These are phyloP conservation scores for Anastatus disparis DNA, from an alignment of 1,140 invertebrate species.

Conservation along the genomic window DNA sequence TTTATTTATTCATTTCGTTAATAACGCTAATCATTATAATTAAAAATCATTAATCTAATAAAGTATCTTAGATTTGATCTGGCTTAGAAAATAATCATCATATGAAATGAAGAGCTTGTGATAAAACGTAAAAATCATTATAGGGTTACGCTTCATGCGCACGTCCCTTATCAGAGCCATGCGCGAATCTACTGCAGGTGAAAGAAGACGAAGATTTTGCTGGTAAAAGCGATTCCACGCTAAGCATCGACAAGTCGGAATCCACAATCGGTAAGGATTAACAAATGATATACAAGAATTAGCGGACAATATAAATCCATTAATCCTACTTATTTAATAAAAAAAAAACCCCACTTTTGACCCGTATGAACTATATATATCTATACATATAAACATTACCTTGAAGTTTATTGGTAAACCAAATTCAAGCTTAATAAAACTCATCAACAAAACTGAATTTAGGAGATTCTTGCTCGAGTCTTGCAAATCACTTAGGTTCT, in stretches of 20 bases:
- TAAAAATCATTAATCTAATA: too few relatives aligned
- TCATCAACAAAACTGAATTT: conserved; percentile 13
- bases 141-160: conserved; percentile 60
- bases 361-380: too few relatives aligned
- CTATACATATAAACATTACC: too few relatives aligned
- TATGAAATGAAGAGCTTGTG: too few relatives aligned
- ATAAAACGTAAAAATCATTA: background rate
- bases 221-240: conserved; percentile 50
- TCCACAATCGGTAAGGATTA: conserved; percentile 52
- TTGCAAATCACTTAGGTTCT: conserved; percentile 20
- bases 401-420: too few relatives aligned
- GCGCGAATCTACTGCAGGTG: conserved; percentile 67
- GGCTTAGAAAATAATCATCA: too few relatives aligned
- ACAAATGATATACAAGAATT: too few relatives aligned
- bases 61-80: too few relatives aligned
- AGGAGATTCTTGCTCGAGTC: conserved; percentile 32
- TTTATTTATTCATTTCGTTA: too few relatives aligned
- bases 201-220: conserved; percentile 67
- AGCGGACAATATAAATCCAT: background rate
- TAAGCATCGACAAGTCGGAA: conserved; percentile 54
- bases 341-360: too few relatives aligned
- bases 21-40: too few relatives aligned
- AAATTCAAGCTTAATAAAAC: conserved; percentile 4
- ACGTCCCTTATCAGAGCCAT: conserved; percentile 58
- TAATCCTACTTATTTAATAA: background rate